Conservation (phyloP, 2,888 invertebrate genomes). For the Sinotaia quadrata region DNA sequence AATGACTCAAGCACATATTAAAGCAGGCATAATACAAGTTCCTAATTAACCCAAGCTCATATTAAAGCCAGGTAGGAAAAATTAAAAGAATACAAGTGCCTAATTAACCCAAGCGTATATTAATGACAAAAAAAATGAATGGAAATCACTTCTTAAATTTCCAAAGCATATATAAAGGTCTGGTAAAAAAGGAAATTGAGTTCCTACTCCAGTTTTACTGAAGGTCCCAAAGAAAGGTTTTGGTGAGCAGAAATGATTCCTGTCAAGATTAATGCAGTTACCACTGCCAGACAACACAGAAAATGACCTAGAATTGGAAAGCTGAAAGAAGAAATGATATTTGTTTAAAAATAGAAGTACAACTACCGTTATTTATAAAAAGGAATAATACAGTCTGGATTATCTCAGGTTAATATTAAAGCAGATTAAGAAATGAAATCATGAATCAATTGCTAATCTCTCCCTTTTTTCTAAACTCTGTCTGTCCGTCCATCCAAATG, state of each 20-base stretch:
- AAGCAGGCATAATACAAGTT: too few relatives aligned
- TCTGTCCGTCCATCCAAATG: too few relatives aligned
- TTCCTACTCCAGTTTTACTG: neutral
- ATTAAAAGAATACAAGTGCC: too few relatives aligned
- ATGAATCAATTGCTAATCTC: too few relatives aligned
- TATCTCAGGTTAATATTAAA: too few relatives aligned
- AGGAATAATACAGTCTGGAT: too few relatives aligned
- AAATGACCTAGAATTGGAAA: neutral
- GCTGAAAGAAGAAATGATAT: neutral
- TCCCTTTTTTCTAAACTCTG: too few relatives aligned
- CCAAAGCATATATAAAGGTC: neutral
- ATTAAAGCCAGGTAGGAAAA: too few relatives aligned
- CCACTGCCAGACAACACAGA: neutral
- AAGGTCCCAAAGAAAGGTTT: neutral
- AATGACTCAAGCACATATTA: too few relatives aligned
- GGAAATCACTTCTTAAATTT: neutral
- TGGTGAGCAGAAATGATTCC: neutral
- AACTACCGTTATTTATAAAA: too few relatives aligned
- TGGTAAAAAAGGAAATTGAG: neutral
- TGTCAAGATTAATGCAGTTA: neutral
- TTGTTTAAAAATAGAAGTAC: neutral
- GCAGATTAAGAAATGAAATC: too few relatives aligned
- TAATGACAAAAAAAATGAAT: neutral
- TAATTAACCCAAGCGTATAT: neutral
- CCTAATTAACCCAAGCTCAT: too few relatives aligned